Base-by-base conservation (phyloP, 2,888 invertebrate species). In the Callyntrura guangdongensis region DNA sequence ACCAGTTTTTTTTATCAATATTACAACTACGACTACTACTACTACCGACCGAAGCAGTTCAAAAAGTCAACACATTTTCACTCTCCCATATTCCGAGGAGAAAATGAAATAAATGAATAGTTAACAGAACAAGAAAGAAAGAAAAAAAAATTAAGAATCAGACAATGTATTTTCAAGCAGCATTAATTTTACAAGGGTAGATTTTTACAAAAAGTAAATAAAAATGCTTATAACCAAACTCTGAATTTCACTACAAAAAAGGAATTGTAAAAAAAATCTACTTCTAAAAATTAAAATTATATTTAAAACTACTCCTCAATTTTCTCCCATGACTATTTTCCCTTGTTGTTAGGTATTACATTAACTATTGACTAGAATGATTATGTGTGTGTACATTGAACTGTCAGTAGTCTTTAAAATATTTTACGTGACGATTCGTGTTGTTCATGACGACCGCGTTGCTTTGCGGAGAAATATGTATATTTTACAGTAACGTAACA, bases 41-140 rank as follows among this genome's bases (percentile, higher is more conserved):
- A 67, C 67, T 67, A 56, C 56, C 77, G 67, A 90, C 90, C 85
- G 81, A 64, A 85, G 85, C 84, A 89, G 89, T 89, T 89, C 89
- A 89, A 89, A 89, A 89, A 89, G 14, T 61, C 59, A 83, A 89
- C 53, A 86, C 77, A 11, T 64, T 64, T 74, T 56, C 82, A 56
- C 61, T 82, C 14, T 77, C 20, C 53, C 36, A 36, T 36, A 36
- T 36, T 79, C 49, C 17, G 17, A 56, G 36, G 61, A 64, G 22
- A 74, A 4, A 47, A 47, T 36, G 36, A 69, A 69, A 20, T 69
- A 69, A 69, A 20, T 69, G 36, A 82, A 82, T 9, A 20, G 11
- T 22, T 25, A 64, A 12, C 9, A 49, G 27, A 27, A 53, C 64
- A 9, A 1, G 20, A 82, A 27, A 20, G 72, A n/a, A 53, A 47